Percentiles rank a stretch among this genome's conserved stretches.
Evolutionary conservation across 2,888 invertebrate genomes (phyloP).

Genomic region (Brenthis daphne): DNA sequence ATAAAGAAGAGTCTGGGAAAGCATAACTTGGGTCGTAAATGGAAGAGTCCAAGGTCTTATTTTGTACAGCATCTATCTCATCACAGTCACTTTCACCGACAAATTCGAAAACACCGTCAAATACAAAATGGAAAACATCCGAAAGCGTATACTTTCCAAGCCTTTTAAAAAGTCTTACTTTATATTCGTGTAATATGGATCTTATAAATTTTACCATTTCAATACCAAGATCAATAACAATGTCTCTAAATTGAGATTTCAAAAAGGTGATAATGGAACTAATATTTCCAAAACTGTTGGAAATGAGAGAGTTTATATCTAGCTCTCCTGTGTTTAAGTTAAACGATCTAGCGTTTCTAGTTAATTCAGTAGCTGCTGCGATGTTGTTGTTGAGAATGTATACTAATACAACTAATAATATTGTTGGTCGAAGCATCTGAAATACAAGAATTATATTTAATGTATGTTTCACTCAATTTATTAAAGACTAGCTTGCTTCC

Average conservation of each 20-base stretch:
- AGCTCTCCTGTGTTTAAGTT: conserved; percentile 12
- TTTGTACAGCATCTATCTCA: conserved; percentile 21
- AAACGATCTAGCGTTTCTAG: conserved; percentile 32
- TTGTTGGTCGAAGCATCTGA: conserved; percentile 44
- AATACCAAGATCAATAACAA: conserved; percentile 50
- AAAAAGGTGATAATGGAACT: conserved; percentile 47
- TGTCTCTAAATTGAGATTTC: conserved; percentile 53
- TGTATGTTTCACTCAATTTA: too few species aligned
- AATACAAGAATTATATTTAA: conserved; percentile 24
- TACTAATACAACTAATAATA: conserved; percentile 22
- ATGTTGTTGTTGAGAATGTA: conserved; percentile 11
- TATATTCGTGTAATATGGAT: conserved; percentile 48
- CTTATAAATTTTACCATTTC: conserved; percentile 48
- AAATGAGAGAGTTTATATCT: conserved; percentile 28
- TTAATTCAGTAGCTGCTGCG: conserved; percentile 14
- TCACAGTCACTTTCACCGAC: conserved; percentile 43
- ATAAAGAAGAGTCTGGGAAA: conserved; percentile 25
- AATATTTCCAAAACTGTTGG: conserved; percentile 44
- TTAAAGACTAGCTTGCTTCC: too few species aligned
- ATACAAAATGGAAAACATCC: conserved; percentile 51
- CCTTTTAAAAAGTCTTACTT: conserved; percentile 53
- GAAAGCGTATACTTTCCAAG: conserved; percentile 54
- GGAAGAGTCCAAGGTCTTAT: conserved; percentile 12
- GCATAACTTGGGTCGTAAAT: conserved; percentile 14
- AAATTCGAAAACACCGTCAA: conserved; percentile 54